Base-by-base conservation (phyloP, 2,113 vertebrate species). In the Prunella himalayana region DNA sequence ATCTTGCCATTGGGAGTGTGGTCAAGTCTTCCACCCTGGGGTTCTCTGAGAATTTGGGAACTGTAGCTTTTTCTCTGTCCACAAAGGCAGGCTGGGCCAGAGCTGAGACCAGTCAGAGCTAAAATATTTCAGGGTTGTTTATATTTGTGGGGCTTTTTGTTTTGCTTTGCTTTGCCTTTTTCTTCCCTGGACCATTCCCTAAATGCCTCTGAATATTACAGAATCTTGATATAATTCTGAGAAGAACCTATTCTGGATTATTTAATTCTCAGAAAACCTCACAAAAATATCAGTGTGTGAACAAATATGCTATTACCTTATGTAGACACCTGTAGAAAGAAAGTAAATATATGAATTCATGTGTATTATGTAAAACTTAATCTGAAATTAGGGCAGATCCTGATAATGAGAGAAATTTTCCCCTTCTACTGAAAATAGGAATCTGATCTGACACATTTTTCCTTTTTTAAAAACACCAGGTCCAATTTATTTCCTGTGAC, bases 401-500 rank as follows among this genome's bases (percentile, higher is more conserved):
- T 83, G 25, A 57, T 89, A 87, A 92, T 28, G 42, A 95, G 24
- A 80, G 44, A 92, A 92, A 86, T 63, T 81, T 93, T 86, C 47
- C 17, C 24, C 11, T 87, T 91, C 75, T 65, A 30, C 14, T 68
- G 85, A 83, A 68, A 96, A 84, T 49, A 96, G 31, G 51, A 92
- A 63, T 35, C 14, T 75, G 24, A 54, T 90, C 42, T 86, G 71
- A 90, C 64, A 85, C n/a, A 39, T 92, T 80, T 95, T 83, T 73
- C 82, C 39, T 70, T 75, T 50, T 78, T 86, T 66, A 77, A 85
- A 94, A 97, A 70, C 44, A 81, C 22, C 5, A 60, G 8, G 64
- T 73, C 28, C n/a, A 66, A 56, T 95, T 87, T 92, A 85, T 95
- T 93, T 90, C 66, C 69, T 21, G 25, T 88, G 88, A 59, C 60